Base-by-base conservation (phyloP, 2,888 invertebrate genomes). In the Theretra japonica region DNA sequence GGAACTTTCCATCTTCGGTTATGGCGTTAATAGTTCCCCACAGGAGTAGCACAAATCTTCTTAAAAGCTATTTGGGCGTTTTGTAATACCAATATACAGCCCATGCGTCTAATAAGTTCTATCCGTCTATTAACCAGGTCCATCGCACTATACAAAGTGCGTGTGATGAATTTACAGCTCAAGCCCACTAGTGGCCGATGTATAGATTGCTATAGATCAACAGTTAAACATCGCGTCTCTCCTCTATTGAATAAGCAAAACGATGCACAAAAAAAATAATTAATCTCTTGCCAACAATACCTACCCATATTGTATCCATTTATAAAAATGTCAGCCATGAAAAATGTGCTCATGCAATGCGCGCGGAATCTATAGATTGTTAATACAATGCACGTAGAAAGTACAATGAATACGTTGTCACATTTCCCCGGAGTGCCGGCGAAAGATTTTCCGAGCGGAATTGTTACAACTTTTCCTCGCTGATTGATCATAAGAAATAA, bases 351-450 rank as follows among this genome's bases (percentile, higher is more conserved):
- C 65, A 65, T 65, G 65, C 65, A 48, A 65, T 48, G 65, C 65
- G 48, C 65, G 21, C 48, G 65, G 65, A 65, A 65, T 65, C 48
- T 65, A 65, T 65, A 65, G 65, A 65, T 65, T 65, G 65, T 48
- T 65, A 65, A 65, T 65, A 65, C 65, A 65, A 65, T 65, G 65
- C 65, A 65, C 65, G 65, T 65, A 65, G 65, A 25, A 65, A 65
- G 65, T 65, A 65, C 65, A 65, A 65, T 65, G 65, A 65, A 65
- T 65, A 65, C 65, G 65, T 65, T 65, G 65, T 65, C 65, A 65
- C 65, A 65, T 65, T 65, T 65, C 65, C 65, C 65, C 65, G 48
- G 65, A 65, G 65, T 48, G 65, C 65, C 65, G 21, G 65, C 48
- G 48, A 65, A 65, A 65, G 65, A 65, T 65, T 65, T 65, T 65